Conservation (phyloP, 1,140 invertebrate species). For the Rhynchophorus ferrugineus region DNA sequence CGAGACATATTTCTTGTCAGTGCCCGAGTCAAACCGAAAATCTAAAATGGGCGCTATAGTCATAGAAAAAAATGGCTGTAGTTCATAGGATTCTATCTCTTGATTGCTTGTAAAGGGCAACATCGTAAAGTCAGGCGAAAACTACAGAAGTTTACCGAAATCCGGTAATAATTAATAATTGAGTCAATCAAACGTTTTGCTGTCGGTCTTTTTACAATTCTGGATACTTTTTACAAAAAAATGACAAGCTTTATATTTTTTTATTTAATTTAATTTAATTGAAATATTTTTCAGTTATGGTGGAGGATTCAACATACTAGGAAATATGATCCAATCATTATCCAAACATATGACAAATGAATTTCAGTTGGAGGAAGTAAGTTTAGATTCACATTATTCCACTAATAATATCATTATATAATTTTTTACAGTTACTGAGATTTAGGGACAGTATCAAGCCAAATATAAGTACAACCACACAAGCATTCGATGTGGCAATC, state of each 20-base stretch:
- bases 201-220: too few species aligned
- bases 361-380: conserved; percentile 35
- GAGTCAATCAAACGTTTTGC: too few species aligned
- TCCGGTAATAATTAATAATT: too few species aligned
- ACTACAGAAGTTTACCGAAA: too few species aligned
- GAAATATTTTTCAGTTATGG: conserved; percentile 42
- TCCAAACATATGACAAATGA: conserved; percentile 46
- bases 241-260: neutral
- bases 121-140: too few species aligned
- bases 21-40: too few species aligned
- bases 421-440: conserved; percentile 30
- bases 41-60: too few species aligned
- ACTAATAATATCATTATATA: neutral
- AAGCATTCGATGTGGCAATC: conserved; percentile 32
- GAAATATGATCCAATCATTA: conserved; percentile 44
- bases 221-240: conserved; percentile 1
- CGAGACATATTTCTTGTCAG: too few species aligned
- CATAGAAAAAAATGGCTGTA: too few species aligned
- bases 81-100: too few species aligned
- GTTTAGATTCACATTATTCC: neutral
- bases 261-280: too few species aligned
- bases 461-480: conserved; percentile 28
- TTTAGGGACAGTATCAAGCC: conserved; percentile 31
- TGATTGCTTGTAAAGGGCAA: too few species aligned
- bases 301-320: conserved; percentile 45